Percentiles rank a stretch among this genome's conserved stretches.
phyloP scores from a whole-genome alignment of 2,888 invertebrate genomes.

The Steromphala cineraria region DNA sequence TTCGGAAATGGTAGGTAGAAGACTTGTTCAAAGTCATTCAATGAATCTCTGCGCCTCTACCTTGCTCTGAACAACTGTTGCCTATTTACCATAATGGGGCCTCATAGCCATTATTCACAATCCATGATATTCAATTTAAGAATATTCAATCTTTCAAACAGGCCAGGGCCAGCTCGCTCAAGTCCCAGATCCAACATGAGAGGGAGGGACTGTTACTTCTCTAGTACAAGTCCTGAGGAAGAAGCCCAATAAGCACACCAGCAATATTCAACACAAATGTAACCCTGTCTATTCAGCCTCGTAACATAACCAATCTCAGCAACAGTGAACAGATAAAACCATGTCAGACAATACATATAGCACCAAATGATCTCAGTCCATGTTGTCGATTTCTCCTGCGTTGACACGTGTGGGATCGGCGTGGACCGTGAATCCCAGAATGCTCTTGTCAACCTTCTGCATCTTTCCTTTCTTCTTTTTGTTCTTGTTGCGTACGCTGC shows the following conservation, averaged over 20 bases:
- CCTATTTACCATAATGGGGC: no score
- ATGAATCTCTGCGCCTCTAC: no score
- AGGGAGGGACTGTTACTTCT: background rate
- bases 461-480: slow-evolving; percentile 95
- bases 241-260: background rate
- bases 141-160: no score
- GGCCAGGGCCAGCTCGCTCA: no score
- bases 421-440: slow-evolving; percentile 96
- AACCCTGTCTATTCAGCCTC: background rate
- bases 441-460: slow-evolving; percentile 92
- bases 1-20: no score
- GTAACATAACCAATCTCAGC: background rate
- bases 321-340: background rate
- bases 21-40: no score
- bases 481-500: slow-evolving; percentile 76
- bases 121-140: no score
- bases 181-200: background rate
- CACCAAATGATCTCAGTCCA: slow-evolving; percentile 29
- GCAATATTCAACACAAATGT: background rate
- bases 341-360: background rate
- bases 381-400: slow-evolving; percentile 88
- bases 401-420: slow-evolving; percentile 96
- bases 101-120: no score
- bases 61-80: no score
- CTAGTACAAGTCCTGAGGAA: no score